These are phyloP conservation scores for Pachydiplax longipennis DNA, from an alignment of 2,888 invertebrate species.

Conservation along the genomic window DNA sequence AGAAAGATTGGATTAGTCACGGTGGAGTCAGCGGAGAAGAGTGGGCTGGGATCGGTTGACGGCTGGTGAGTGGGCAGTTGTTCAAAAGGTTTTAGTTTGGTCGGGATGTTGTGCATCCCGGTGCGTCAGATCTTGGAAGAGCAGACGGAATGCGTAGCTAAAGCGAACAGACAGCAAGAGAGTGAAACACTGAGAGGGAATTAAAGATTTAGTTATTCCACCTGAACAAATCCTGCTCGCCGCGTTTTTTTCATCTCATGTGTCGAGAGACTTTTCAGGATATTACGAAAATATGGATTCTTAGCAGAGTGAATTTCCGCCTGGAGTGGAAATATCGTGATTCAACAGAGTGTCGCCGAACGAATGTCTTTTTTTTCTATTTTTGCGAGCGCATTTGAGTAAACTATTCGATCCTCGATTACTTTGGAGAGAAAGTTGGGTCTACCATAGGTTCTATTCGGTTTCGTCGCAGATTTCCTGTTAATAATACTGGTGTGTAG, in stretches of 20 bases:
- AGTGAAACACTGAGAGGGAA: neutral
- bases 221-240: neutral
- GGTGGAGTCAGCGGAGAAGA: neutral
- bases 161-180: neutral
- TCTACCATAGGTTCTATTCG: too few species aligned
- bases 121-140: neutral
- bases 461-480: too few species aligned
- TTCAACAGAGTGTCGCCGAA: neutral
- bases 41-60: slow-evolving; percentile 52
- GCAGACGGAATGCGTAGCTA: neutral
- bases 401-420: too few species aligned
- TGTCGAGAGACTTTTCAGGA: neutral
- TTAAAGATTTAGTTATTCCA: neutral
- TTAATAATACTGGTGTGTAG: too few species aligned
- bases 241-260: neutral
- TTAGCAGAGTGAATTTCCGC: neutral
- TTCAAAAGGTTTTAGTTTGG: neutral
- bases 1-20: neutral
- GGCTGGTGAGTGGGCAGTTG: neutral
- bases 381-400: too few species aligned
- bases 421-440: too few species aligned
- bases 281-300: neutral
- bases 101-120: neutral
- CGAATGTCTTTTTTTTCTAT: too few species aligned
- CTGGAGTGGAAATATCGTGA: neutral